phyloP scores from a whole-genome alignment of 2,113 vertebrate species.

The Smithornis capensis region DNA sequence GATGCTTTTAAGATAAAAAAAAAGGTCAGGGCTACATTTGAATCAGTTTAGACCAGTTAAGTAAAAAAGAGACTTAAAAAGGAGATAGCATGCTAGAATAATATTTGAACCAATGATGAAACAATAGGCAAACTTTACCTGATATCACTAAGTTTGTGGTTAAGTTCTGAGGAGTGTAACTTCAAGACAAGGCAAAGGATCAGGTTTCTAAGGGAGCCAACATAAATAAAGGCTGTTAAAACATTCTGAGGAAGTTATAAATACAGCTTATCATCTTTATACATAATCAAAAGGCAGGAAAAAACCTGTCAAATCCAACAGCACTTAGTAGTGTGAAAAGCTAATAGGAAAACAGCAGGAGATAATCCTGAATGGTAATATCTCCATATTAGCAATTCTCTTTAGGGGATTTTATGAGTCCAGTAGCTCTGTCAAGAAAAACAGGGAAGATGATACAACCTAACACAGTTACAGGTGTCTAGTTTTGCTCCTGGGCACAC shows the following conservation, averaged over 20 bases:
- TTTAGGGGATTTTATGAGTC: neutral
- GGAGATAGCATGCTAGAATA: neutral
- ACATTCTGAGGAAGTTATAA: neutral
- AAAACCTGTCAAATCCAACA: rapidly evolving
- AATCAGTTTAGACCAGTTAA: neutral
- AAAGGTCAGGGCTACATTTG: neutral
- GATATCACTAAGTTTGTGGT: neutral
- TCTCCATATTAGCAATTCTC: neutral
- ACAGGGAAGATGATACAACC: neutral
- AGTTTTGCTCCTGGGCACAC: neutral
- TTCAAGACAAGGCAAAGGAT: neutral
- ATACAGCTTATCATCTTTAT: neutral
- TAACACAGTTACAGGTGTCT: neutral
- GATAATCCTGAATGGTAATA: neutral
- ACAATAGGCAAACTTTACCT: neutral
- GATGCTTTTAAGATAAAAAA: neutral
- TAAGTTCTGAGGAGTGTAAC: neutral
- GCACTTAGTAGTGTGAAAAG: neutral
- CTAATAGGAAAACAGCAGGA: neutral
- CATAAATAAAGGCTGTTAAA: neutral
- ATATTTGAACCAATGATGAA: neutral
- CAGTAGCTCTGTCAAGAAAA: neutral
- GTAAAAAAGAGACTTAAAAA: neutral
- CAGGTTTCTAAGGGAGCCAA: neutral
- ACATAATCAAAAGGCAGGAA: neutral